Conservation (phyloP, 2,888 invertebrate species). For the Campoletis raptor region DNA sequence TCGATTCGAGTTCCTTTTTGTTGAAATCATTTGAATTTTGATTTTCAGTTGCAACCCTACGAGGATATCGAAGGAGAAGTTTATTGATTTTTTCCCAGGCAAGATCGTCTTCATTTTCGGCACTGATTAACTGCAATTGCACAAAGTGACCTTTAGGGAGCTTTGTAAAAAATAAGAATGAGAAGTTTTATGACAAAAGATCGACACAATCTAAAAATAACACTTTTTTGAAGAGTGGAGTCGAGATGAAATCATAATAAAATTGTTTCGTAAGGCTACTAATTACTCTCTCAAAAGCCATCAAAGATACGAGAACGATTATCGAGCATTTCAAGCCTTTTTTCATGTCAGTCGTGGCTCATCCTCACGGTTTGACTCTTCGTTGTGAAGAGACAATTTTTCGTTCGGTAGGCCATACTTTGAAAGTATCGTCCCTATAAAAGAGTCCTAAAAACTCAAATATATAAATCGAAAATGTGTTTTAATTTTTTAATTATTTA, state of each 20-base stretch:
- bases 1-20: constrained; percentile 57
- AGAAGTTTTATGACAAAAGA: not conserved
- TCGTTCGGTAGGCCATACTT: constrained; percentile 19
- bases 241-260: not conserved
- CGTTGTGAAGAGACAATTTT: constrained; percentile 38
- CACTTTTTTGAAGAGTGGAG: not conserved
- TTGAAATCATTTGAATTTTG: constrained; percentile 22
- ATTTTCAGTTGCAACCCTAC: constrained; percentile 43
- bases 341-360: constrained; percentile 58
- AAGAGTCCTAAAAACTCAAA: not conserved
- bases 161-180: constrained; percentile 1
- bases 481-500: not conserved
- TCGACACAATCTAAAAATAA: not conserved
- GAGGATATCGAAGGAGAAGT: constrained; percentile 49
- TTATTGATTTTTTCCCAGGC: constrained; percentile 60
- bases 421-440: not conserved
- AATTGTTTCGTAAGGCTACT: not conserved
- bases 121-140: constrained; percentile 47
- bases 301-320: constrained; percentile 54
- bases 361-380: constrained; percentile 44
- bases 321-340: constrained; percentile 47
- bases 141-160: not conserved
- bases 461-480: constrained; percentile 22
- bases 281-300: constrained; percentile 59
- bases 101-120: constrained; percentile 60